Base-by-base conservation (phyloP, 2,888 invertebrate species). In the Eretmocerus hayati region DNA sequence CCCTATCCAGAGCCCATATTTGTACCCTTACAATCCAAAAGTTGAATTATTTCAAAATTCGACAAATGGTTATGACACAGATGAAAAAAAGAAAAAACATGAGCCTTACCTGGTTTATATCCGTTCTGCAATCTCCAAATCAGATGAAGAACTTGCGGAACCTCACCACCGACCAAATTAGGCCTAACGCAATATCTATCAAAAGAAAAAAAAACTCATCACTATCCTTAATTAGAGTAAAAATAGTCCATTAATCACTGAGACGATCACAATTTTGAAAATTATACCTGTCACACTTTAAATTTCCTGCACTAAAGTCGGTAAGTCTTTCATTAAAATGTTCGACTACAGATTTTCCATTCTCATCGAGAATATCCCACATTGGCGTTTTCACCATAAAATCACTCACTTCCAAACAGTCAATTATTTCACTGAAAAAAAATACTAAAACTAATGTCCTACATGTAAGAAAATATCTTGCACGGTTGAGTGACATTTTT, bases 261-360 rank as follows among this genome's bases (percentile, higher is more conserved):
- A n/a, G n/a, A n/a, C n/a, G n/a, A n/a, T n/a, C n/a, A n/a, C n/a
- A n/a, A n/a, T n/a, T n/a, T n/a, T n/a, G n/a, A n/a, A n/a, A n/a
- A n/a, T n/a, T n/a, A n/a, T n/a, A 53, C 53, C 45, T 50, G 13
- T 45, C 39, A 22, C 53, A 53, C 39, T 50, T 38, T 8, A 50
- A 48, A 2, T 31, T 5, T 2, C 36, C 53, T 5, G 50, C 46
- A 31, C 32, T 39, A 11, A 45, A 50, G 19, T 50, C 50, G 3
- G 50, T 35, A 11, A 50, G 36, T 8, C 30, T 41, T 23, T 42
- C 46, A n/a, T 21, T 22, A 22, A 44, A 50, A 13, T 32, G 36
- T 13, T 48, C 38, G 11, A 22, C 2, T 9, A 50, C 13, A 2
- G n/a, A 19, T 19, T 46, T 18, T 5, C 48, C 44, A 18, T 48